These are phyloP conservation scores for Gephyroberyx darwinii DNA, from an alignment of 2,797 vertebrate genomes.

Conservation along the genomic window DNA sequence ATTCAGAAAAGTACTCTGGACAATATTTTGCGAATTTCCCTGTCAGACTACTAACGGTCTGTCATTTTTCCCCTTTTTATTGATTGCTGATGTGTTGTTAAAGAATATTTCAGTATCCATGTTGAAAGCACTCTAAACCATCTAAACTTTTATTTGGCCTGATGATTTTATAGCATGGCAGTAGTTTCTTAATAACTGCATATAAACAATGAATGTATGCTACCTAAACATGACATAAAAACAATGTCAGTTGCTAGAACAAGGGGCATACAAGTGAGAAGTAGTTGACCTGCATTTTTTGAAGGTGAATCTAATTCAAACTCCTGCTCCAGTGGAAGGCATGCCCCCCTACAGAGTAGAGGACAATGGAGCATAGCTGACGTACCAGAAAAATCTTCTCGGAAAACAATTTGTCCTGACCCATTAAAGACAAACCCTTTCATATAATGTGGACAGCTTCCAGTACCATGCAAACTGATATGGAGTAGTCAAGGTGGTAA, in stretches of 20 bases:
- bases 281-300: slow-evolving; percentile 60
- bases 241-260: slow-evolving; percentile 17
- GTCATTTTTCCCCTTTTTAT: slow-evolving; percentile 29
- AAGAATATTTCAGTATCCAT: slow-evolving; percentile 31
- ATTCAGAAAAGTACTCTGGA: slow-evolving; percentile 38
- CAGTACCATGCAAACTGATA: slow-evolving; percentile 12
- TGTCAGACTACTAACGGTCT: slow-evolving; percentile 38
- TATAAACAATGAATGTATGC: slow-evolving; percentile 19
- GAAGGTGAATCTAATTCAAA: slow-evolving; percentile 54
- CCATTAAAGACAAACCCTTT: slow-evolving; percentile 50
- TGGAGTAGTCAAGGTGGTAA: background rate
- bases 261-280: background rate
- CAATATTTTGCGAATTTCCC: slow-evolving; percentile 40
- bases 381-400: slow-evolving; percentile 61
- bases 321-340: slow-evolving; percentile 57
- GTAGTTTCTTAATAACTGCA: slow-evolving; percentile 4
- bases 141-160: background rate
- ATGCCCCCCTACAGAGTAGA: slow-evolving; percentile 77
- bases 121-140: background rate
- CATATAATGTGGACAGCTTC: slow-evolving; percentile 29
- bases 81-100: slow-evolving; percentile 15
- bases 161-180: background rate
- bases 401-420: slow-evolving; percentile 55
- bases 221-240: background rate
- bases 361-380: slow-evolving; percentile 75